Percentiles rank a stretch among this genome's conserved stretches.
Conservation (phyloP, 2,797 vertebrate genomes). For the Alectoris magna region DNA sequence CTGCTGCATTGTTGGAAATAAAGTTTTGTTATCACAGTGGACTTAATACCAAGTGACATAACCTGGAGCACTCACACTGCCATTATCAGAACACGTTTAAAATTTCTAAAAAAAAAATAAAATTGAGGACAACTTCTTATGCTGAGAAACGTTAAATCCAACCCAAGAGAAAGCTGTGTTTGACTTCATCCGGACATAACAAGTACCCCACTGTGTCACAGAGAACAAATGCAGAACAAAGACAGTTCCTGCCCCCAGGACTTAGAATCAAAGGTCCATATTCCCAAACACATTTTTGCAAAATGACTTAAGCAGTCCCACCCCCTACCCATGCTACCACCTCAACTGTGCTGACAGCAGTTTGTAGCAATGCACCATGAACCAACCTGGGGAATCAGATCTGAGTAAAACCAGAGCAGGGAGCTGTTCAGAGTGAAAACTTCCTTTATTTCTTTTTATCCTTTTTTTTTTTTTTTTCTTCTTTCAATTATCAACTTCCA, state of each 20-base stretch:
- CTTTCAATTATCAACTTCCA: background rate
- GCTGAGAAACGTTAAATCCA: constrained; percentile 50
- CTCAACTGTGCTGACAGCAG: background rate
- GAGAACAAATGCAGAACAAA: constrained; percentile 57
- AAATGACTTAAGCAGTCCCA: background rate
- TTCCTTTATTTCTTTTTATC: background rate
- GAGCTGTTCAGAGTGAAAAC: background rate
- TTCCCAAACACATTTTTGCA: constrained; percentile 32
- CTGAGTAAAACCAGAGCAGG: background rate
- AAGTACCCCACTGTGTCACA: constrained; percentile 53
- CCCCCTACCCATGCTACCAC: background rate
- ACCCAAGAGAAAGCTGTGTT: constrained; percentile 43
- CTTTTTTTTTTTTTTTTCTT: background rate
- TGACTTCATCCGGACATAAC: constrained; percentile 41
- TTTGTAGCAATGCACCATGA: background rate
- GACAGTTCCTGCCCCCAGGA: constrained; percentile 12
- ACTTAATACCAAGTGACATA: constrained; percentile 10
- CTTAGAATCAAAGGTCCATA: constrained; percentile 38
- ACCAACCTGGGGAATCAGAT: background rate
- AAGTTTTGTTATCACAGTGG: constrained; percentile 45
- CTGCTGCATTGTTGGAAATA: constrained; percentile 26
- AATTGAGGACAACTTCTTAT: constrained; percentile 51
- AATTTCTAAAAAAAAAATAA: constrained; percentile 39
- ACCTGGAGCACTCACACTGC: constrained; percentile 37
- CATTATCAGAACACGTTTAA: constrained; percentile 6